Evolutionary conservation across 2,888 invertebrate genomes (phyloP).

Genomic region (Drosophila barbarae): DNA sequence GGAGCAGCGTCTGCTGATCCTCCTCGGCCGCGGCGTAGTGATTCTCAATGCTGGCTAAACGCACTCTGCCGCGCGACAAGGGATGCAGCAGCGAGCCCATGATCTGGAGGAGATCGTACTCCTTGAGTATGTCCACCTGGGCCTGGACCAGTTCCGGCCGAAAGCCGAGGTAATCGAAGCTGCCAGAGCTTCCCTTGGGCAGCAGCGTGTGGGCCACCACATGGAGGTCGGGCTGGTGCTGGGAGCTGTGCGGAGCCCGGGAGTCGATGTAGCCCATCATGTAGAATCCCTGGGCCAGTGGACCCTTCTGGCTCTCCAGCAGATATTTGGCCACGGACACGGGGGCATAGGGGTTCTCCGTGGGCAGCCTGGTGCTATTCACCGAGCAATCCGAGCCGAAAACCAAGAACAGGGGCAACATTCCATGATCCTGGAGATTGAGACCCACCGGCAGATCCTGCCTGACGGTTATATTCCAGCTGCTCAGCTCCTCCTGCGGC

Average conservation of each 20-base stretch:
- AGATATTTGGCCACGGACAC: constrained; percentile 63
- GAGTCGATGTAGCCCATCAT: constrained; percentile 81
- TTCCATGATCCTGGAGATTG: constrained; percentile 90
- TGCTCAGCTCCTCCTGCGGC: constrained; percentile 64
- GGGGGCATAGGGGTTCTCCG: constrained; percentile 3
- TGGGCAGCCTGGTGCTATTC: constrained; percentile 20
- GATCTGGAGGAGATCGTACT: constrained; percentile 58
- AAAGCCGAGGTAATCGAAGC: constrained; percentile 60
- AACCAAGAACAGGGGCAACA: constrained; percentile 77
- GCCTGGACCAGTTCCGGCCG: constrained; percentile 47
- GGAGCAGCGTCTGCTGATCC: constrained; percentile 78
- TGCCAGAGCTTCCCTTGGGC: constrained; percentile 48
- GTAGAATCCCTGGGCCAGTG: constrained; percentile 74
- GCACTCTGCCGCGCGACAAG: constrained; percentile 80
- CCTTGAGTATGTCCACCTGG: constrained; percentile 37
- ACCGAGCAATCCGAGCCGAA: constrained; percentile 64
- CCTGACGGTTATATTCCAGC: constrained; percentile 66
- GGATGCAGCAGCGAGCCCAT: constrained; percentile 76
- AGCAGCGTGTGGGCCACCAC: constrained; percentile 81
- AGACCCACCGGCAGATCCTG: constrained; percentile 82
- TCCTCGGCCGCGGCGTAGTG: constrained; percentile 81
- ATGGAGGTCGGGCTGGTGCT: constrained; percentile 79
- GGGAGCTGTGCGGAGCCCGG: constrained; percentile 56
- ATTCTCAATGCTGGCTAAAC: constrained; percentile 82
- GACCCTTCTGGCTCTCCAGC: constrained; percentile 47